A percentile compares a stretch with the other conserved stretches of the same genome.
These are phyloP conservation scores for Mnemiopsis leidyi DNA, from an alignment of 37 sponge, comb jelly and placozoan species.

Conservation along the genomic window DNA sequence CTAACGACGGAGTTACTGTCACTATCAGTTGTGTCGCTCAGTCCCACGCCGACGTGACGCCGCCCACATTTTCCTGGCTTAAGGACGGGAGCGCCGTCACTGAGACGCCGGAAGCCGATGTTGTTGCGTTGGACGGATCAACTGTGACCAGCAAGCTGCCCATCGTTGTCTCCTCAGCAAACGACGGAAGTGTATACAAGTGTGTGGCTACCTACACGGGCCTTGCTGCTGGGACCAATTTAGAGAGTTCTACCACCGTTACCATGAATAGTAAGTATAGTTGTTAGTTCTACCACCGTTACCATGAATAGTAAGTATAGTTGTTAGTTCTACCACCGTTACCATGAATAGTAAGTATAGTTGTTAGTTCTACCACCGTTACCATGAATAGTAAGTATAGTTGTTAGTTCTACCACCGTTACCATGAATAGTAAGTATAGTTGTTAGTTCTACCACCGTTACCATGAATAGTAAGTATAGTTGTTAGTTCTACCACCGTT, in stretches of 20 bases:
- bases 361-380: too few relatives aligned
- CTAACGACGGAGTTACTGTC: not conserved
- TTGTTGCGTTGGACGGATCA: not conserved
- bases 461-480: too few relatives aligned
- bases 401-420: too few relatives aligned
- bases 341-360: too few relatives aligned
- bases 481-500: too few relatives aligned
- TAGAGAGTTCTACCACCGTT: not conserved
- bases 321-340: too few relatives aligned
- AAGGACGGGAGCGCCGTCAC: not conserved
- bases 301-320: too few relatives aligned
- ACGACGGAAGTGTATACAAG: not conserved
- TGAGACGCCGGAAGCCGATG: not conserved
- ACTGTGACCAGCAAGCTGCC: not conserved
- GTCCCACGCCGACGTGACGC: not conserved
- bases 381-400: too few relatives aligned
- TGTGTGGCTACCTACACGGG: not conserved
- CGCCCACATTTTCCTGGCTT: not conserved
- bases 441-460: too few relatives aligned
- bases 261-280: conserved; percentile 19
- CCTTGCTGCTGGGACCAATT: not conserved
- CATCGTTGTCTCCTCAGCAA: not conserved
- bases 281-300: too few relatives aligned
- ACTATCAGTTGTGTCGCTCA: not conserved
- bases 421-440: too few relatives aligned